Evolutionary conservation across 2,888 invertebrate species (phyloP), one percentile per base, ranked within the genome.

Genomic region (Eupithecia tripunctaria): DNA sequence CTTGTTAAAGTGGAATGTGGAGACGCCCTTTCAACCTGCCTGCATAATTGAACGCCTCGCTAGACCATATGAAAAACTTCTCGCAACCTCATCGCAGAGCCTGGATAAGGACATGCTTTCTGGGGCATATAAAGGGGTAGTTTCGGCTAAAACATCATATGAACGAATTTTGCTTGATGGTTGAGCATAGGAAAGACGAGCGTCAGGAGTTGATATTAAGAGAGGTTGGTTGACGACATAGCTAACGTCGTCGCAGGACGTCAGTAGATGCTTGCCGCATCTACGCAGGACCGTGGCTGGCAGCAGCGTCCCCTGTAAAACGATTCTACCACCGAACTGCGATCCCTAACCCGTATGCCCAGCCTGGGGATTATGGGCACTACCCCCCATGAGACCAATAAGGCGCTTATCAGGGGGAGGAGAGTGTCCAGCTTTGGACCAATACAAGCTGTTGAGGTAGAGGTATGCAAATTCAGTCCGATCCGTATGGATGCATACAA

Each of bases 1-100:
- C 38, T 67, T 51, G 59, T 68, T 67, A 68, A 36, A 70, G 47
- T 41, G 47, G 66, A 66, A 62, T 41, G 32, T 75, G 59, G 65
- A 71, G 68, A 67, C 64, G 71, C 72, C 74, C 73, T 76, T 78
- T 73, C 72, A 76, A 76, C 64, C 72, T 60, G 66, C 65, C 38
- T 78, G 72, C 72, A 79, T 78, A 75, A 78, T 78, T 74, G 36
- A 79, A 41, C 66, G 68, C 65, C 72, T 71, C 56, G 51, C 43
- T 66, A 75, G 67, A 71, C 60, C 62, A 71, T 59, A 69, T 67
- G 70, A 76, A 72, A 71, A 74, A 68, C 74, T 69, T 72, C 68
- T 67, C 32, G 43, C 68, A 68, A 65, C 27, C 64, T 67, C 67
- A 36, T 27, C 4, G 51, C 73, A 70, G 70, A 18, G 2, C 8